These are phyloP conservation scores for Leptoclinus maculatus DNA, from an alignment of 2,797 vertebrate genomes.

Conservation along the genomic window DNA sequence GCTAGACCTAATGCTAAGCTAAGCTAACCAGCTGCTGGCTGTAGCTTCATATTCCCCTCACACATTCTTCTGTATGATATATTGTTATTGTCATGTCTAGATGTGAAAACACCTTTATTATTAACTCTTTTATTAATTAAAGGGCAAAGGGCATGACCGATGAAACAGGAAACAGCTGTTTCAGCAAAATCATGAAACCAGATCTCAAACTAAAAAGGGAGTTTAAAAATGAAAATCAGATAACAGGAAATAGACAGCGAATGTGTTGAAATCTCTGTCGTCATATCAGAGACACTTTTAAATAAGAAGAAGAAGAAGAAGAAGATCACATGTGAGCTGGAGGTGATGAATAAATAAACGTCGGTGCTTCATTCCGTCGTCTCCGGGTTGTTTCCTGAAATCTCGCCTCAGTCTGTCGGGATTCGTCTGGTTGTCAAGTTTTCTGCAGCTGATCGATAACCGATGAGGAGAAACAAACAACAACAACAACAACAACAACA, in stretches of 20 bases:
- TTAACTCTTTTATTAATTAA: not conserved
- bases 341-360: constrained; percentile 57
- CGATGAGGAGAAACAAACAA: constrained; percentile 36
- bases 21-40: not conserved
- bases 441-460: constrained; percentile 69
- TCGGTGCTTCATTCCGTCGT: constrained; percentile 33
- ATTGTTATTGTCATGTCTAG: not conserved
- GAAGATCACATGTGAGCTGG: constrained; percentile 19
- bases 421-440: constrained; percentile 56
- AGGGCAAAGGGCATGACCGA: not conserved
- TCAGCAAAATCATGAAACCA: not conserved
- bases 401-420: constrained; percentile 59
- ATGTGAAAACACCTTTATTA: not conserved
- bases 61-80: not conserved
- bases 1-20: not conserved
- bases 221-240: not conserved
- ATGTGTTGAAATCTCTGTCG: constrained; percentile 12
- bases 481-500: constrained; percentile 28
- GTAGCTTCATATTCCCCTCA: not conserved
- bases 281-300: not conserved
- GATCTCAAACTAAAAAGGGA: not conserved
- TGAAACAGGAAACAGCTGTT: constrained; percentile 1
- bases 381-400: constrained; percentile 54
- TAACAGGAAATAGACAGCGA: not conserved
- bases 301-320: not conserved